Conservation (phyloP, 2,888 invertebrate species). For the Hanleya hanleyi region DNA sequence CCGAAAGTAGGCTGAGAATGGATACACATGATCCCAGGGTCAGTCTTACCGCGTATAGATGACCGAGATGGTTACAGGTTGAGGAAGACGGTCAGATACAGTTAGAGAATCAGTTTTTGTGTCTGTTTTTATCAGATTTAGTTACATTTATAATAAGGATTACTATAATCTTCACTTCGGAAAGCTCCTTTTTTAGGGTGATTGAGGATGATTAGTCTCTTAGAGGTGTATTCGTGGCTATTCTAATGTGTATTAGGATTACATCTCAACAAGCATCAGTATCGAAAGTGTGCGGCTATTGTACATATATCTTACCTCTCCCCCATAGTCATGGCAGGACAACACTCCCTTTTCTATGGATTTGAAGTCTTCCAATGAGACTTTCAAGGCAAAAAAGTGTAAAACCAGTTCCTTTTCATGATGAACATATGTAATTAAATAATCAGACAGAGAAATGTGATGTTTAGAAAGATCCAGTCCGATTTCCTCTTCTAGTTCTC, state of each 20-base stretch:
- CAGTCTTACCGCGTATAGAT: no score
- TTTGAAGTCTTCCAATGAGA: constrained; percentile 68
- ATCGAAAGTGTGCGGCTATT: not conserved
- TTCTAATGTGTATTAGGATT: not conserved
- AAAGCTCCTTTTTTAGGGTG: no score
- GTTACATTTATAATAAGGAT: no score
- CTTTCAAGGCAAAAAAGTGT: constrained; percentile 74
- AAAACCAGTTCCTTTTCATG: constrained; percentile 68
- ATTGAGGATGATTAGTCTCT: no score
- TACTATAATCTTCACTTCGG: no score
- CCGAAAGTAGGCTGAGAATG: no score
- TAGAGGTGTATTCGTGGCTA: no score
- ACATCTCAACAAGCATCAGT: not conserved
- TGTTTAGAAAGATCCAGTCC: constrained; percentile 65
- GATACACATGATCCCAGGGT: no score
- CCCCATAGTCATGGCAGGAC: constrained; percentile 74
- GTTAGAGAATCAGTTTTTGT: no score
- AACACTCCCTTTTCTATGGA: constrained; percentile 71
- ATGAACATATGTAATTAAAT: constrained; percentile 69
- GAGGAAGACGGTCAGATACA: no score
- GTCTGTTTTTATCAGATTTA: no score
- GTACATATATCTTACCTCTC: constrained; percentile 70
- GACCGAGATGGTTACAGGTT: no score
- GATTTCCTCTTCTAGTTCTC: constrained; percentile 76
- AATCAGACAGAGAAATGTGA: constrained; percentile 62